These are phyloP conservation scores for Orchesellides sinensis DNA, from an alignment of 2,888 invertebrate species.

Conservation along the genomic window DNA sequence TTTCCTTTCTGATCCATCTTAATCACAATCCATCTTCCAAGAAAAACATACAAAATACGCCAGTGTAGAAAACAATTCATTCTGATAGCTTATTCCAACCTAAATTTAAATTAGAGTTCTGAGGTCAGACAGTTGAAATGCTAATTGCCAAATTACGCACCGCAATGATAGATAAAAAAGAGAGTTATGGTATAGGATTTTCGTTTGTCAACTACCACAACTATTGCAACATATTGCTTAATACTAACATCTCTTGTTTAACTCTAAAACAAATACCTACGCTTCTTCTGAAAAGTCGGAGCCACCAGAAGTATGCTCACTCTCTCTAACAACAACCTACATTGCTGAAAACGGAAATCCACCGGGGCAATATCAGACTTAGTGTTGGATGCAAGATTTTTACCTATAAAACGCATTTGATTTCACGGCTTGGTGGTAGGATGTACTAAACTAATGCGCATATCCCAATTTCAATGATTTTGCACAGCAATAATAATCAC, in stretches of 20 bases:
- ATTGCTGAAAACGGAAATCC: background rate
- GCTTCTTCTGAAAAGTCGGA: constrained; percentile 7
- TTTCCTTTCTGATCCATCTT: constrained; percentile 55
- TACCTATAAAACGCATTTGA: background rate
- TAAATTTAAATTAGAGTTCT: constrained; percentile 44
- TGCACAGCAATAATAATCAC: no score
- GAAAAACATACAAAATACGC: constrained; percentile 53
- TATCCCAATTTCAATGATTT: no score
- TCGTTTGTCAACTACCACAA: constrained; percentile 9
- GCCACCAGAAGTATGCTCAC: no score
- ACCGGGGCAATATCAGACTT: background rate
- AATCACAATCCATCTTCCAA: constrained; percentile 69
- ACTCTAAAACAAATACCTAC: background rate
- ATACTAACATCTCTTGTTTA: no score
- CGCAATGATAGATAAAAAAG: constrained; percentile 47
- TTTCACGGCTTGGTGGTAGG: no score
- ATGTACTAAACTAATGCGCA: no score
- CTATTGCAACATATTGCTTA: background rate
- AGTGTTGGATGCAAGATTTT: background rate
- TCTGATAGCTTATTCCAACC: constrained; percentile 33
- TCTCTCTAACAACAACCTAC: no score
- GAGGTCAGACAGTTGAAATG: constrained; percentile 57
- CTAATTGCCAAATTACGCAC: constrained; percentile 66
- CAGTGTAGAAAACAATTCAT: constrained; percentile 45
- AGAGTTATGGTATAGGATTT: constrained; percentile 44